A percentile compares a stretch with the other conserved stretches of the same genome.
phyloP scores from a whole-genome alignment of 2,888 invertebrate genomes.

The Drosophila pseudotalamancana region DNA sequence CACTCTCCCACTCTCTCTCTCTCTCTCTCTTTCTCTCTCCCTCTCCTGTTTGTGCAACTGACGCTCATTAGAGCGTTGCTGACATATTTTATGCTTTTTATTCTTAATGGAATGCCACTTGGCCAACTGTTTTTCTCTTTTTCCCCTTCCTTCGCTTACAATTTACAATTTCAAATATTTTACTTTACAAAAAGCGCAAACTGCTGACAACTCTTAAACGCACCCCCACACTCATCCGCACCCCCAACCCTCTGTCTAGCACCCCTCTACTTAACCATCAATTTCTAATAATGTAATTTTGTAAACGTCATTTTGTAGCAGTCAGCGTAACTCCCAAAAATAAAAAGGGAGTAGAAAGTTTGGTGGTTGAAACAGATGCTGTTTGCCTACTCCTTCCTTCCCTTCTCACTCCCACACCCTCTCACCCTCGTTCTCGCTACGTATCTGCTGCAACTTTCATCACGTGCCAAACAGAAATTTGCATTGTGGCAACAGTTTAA shows the following conservation, averaged over 20 bases:
- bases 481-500: slow-evolving; percentile 44
- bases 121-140: background rate
- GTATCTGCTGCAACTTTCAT: slow-evolving; percentile 45
- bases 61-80: slow-evolving; percentile 53
- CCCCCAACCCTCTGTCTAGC: background rate
- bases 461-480: slow-evolving; percentile 67
- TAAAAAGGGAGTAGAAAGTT: slow-evolving; percentile 8
- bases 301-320: slow-evolving; percentile 73
- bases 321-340: slow-evolving; percentile 30
- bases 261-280: slow-evolving; percentile 61
- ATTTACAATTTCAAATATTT: slow-evolving; percentile 4
- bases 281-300: slow-evolving; percentile 81
- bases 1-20: background rate
- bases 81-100: slow-evolving; percentile 46
- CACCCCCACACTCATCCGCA: background rate
- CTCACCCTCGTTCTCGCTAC: background rate
- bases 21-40: background rate
- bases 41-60: slow-evolving; percentile 13
- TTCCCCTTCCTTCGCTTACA: background rate
- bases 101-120: slow-evolving; percentile 50
- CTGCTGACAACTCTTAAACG: slow-evolving; percentile 32
- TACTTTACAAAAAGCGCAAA: slow-evolving; percentile 32
- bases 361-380: slow-evolving; percentile 55
- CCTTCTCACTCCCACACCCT: background rate
- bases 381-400: background rate